These are phyloP conservation scores for Mesochorus sp. DNA, from an alignment of 2,888 invertebrate species.

Conservation along the genomic window DNA sequence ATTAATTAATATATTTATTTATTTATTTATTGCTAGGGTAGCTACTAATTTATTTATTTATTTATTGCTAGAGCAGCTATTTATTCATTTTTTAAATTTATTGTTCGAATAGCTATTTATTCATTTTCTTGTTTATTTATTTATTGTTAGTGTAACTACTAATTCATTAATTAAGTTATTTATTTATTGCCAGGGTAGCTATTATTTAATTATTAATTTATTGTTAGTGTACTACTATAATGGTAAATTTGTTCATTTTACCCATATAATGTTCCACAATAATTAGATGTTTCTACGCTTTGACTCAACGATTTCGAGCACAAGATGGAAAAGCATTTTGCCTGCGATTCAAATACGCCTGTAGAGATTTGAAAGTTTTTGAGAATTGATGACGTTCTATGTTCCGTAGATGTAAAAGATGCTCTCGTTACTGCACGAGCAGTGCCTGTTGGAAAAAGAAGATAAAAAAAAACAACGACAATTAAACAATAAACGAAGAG, in stretches of 20 bases:
- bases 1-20: too few species aligned
- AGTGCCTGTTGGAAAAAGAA: slow-evolving; percentile 30
- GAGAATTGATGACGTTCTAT: slow-evolving; percentile 27
- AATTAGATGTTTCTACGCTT: slow-evolving; percentile 9
- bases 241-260: slow-evolving; percentile 6
- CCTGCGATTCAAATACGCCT: slow-evolving; percentile 1
- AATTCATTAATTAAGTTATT: too few species aligned
- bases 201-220: too few species aligned
- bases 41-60: too few species aligned
- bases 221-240: background rate
- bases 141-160: too few species aligned
- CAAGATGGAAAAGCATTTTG: slow-evolving; percentile 31
- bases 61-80: too few species aligned
- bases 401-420: slow-evolving; percentile 27
- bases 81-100: too few species aligned
- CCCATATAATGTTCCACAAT: slow-evolving; percentile 46
- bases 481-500: background rate
- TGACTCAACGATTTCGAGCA: slow-evolving; percentile 17
- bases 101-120: too few species aligned
- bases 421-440: slow-evolving; percentile 36
- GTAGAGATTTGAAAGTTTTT: slow-evolving; percentile 6
- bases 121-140: too few species aligned
- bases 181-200: too few species aligned
- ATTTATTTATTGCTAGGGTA: too few species aligned
- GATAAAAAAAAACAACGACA: background rate